Evolutionary conservation across 2,888 invertebrate species (phyloP), one percentile per base, ranked within the genome.

Genomic region (Leistus spinibarbis): DNA sequence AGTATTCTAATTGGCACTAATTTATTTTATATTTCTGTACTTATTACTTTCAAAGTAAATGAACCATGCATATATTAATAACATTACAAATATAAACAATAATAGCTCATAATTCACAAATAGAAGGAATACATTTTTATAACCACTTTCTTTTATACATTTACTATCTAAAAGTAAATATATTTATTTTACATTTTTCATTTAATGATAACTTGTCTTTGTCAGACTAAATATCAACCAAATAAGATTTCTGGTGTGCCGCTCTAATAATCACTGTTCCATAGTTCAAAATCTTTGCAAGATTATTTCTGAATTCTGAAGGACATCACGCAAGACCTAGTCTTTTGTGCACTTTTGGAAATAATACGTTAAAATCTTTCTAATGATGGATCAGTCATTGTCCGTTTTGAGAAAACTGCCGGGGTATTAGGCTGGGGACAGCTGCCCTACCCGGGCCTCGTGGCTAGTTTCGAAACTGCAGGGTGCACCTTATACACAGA

Each of bases 361-460:
- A 75, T 75, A 75, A 69, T 69, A 75, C 77, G 71, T 65, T 70
- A 78, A 40, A 78, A 78, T 78, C 78, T 77, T 70, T 70, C 78
- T 78, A 78, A 78, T 78, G 77, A 77, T 77, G 78, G 77, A 78
- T 78, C 77, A 78, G 75, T 27, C 23, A 24, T 69, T 74, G 54
- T 74, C 13, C 57, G 17, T 72, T 71, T 62, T 70, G 24, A 10
- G 24, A 64, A 64, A 23, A 16, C 23, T 24, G 16, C 5, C 24
- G n/a, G 27, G 16, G 64, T 24, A 4, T 24, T 22, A 27, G 27
- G n/a, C 24, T n/a, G 24, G n/a, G 16, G 64, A 64, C 64, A 64
- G 27, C 23, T 64, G 64, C 23, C 64, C n/a, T 23, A 13, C 40
- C 40, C 17, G 16, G 13, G 13, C 13, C 27, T 4, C 13, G 20